Evolutionary conservation across 2,797 vertebrate genomes (phyloP), one percentile per base, ranked within the genome.

Genomic region (Diceros bicornis): DNA sequence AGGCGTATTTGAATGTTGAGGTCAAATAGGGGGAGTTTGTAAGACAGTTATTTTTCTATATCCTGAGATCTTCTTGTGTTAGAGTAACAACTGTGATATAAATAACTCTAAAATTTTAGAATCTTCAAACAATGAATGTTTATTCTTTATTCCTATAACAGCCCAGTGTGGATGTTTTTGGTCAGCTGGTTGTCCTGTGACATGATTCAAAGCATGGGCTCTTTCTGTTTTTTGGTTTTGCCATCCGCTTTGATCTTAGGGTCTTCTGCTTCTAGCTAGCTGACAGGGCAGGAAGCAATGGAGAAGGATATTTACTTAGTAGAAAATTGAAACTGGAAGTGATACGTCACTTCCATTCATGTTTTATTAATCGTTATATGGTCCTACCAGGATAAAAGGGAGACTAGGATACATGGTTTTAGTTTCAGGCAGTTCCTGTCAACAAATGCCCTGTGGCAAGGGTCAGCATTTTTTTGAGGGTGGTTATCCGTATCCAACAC

Each of bases 31-130:
- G 17, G 7, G 20, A 78, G n/a, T 62, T 62, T 87, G 23, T n/a
- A 77, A 78, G 29, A 12, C 8, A 62, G 16, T 52, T 91, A 34
- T 85, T 89, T 97, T 89, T 75, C 16, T 74, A 34, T 62, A 89
- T 20, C 4, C 12, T 52, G 52, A 96, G 44, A 21, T 59, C 11
- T 77, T 89, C 16, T 37, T 82, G 21, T 71, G 2, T 62, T 96
- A 90, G 29, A 64, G n/a, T 77, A 79, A 34, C 1, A 74, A 34
- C 7, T 3, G 21, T 18, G 55, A 4, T 20, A 82, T 23, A 47
- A 78, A 84, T 44, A 55, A 37, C 9, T 7, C 41, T 84, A 25
- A 0, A 25, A 55, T 68, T 71, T 89, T 91, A 79, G 21, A 96
- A 37, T 66, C 47, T 78, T 82, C 75, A 77, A 75, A 66, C 16